Conservation (phyloP, 2,888 invertebrate genomes). For the Cataglyphis rosenhaueri region DNA sequence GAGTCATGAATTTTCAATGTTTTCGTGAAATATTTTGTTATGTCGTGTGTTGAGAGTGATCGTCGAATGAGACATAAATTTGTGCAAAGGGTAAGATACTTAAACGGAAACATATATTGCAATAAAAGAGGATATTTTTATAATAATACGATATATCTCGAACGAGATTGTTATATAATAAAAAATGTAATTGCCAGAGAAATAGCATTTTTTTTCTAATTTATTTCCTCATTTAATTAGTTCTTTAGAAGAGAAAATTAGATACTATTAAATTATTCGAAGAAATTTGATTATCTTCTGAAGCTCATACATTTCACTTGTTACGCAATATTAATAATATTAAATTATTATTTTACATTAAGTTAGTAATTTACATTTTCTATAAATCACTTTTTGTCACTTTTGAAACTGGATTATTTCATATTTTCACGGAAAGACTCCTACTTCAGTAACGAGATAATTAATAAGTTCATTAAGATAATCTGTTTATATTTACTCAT, state of each 20-base stretch:
- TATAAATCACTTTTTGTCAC: neutral
- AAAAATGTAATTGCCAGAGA: neutral
- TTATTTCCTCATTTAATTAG: neutral
- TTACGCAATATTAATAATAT: neutral
- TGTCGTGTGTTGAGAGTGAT: neutral
- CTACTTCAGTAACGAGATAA: neutral
- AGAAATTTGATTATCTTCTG: neutral
- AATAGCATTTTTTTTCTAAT: neutral
- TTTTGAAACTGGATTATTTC: neutral
- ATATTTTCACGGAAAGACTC: neutral
- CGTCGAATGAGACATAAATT: neutral
- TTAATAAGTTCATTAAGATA: neutral
- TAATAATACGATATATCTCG: neutral
- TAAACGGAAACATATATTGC: neutral
- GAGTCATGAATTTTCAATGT: slow-evolving; percentile 24
- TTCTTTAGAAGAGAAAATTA: neutral
- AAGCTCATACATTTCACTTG: neutral
- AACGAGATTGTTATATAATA: neutral
- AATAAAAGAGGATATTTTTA: neutral
- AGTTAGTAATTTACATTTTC: neutral
- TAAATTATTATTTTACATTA: neutral
- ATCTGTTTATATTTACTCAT: slow-evolving; percentile 8
- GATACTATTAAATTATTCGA: neutral
- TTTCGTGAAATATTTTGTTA: slow-evolving; percentile 7
- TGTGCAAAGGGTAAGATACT: neutral